Conservation (phyloP, 2,888 invertebrate species). For the Drosophila fulvimacula region DNA sequence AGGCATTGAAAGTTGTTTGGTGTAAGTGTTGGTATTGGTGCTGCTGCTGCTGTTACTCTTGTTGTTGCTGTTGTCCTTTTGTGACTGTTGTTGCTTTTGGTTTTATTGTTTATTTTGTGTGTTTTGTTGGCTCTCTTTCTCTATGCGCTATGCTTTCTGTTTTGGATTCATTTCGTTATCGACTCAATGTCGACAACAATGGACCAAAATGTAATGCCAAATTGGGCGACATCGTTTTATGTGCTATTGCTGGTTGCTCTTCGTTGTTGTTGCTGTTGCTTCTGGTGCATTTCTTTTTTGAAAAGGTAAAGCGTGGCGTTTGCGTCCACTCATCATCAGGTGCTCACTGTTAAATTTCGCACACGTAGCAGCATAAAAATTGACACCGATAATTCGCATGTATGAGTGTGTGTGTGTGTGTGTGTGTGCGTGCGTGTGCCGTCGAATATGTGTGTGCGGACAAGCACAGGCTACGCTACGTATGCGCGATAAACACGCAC, state of each 20-base stretch:
- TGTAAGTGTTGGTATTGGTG: not conserved
- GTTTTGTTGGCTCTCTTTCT: conserved; percentile 3
- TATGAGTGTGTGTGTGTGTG: conserved; percentile 2
- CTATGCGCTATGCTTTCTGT: conserved; percentile 35
- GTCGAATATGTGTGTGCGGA: conserved; percentile 8
- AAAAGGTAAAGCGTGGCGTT: conserved; percentile 51
- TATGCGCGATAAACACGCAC: conserved; percentile 74
- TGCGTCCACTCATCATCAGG: conserved; percentile 69
- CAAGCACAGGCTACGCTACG: conserved; percentile 54
- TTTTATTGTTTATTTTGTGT: conserved; percentile 15
- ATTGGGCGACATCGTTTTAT: conserved; percentile 75
- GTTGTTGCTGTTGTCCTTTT: conserved; percentile 19
- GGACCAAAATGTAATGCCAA: conserved; percentile 71
- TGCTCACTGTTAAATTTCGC: conserved; percentile 74
- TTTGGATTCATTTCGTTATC: conserved; percentile 70
- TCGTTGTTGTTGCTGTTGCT: conserved; percentile 11
- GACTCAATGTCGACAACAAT: conserved; percentile 66
- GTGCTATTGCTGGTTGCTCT: conserved; percentile 18
- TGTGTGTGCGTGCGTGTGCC: conserved; percentile 19
- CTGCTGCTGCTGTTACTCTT: conserved; percentile 8
- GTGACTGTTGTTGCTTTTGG: conserved; percentile 24
- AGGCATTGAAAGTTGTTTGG: not conserved
- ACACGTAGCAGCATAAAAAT: conserved; percentile 82
- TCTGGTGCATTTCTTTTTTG: conserved; percentile 45
- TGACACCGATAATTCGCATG: conserved; percentile 75